Evolutionary conservation across 2,888 invertebrate species (phyloP).

Genomic region (Minunthozetes semirufus): DNA sequence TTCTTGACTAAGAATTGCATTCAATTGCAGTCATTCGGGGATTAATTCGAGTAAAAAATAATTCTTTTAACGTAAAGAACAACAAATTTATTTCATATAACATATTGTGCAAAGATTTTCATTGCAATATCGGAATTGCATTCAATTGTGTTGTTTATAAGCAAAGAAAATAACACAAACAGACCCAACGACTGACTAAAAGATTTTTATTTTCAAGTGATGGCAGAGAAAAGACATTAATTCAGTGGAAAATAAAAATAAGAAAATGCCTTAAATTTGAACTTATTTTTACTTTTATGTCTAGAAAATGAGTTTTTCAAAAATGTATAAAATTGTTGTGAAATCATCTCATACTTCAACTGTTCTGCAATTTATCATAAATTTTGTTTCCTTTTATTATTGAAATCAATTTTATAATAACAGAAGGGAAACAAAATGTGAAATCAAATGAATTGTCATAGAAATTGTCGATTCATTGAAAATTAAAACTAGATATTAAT

Average conservation of each 20-base stretch:
- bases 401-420: no score
- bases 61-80: not conserved
- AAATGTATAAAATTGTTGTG: not conserved
- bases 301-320: not conserved
- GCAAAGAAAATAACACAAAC: not conserved
- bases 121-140: not conserved
- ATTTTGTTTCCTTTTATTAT: no score
- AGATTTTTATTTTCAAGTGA: not conserved
- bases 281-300: not conserved
- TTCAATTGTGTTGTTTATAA: not conserved
- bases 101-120: not conserved
- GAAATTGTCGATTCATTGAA: no score
- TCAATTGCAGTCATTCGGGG: not conserved
- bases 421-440: no score
- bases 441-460: no score
- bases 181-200: not conserved
- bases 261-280: not conserved
- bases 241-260: not conserved
- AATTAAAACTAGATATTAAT: no score
- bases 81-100: not conserved
- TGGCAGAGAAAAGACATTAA: not conserved
- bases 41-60: not conserved
- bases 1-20: not conserved
- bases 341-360: not conserved
- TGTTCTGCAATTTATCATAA: no score